These are phyloP conservation scores for Amiota mariae DNA, from an alignment of 2,888 invertebrate species.

Conservation along the genomic window DNA sequence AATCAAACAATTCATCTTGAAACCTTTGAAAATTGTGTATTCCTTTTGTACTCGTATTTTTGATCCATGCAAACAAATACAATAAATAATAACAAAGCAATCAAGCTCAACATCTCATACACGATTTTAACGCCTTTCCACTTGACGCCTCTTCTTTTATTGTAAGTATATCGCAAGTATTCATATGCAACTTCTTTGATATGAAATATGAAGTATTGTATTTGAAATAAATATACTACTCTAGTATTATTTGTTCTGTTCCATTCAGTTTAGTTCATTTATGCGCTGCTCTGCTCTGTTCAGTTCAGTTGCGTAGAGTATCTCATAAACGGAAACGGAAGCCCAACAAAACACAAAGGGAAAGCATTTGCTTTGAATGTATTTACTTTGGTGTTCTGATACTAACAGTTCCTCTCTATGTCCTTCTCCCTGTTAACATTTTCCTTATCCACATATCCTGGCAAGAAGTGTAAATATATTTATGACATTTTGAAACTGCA, in stretches of 20 bases:
- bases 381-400: slow-evolving; percentile 17
- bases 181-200: not conserved
- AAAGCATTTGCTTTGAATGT: slow-evolving; percentile 20
- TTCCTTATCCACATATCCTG: not conserved
- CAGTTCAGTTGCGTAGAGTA: not conserved
- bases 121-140: not conserved
- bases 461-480: slow-evolving; percentile 7
- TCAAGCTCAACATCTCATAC: not conserved
- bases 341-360: not conserved
- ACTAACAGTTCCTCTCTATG: not conserved
- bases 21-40: no score
- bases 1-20: no score
- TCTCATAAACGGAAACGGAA: slow-evolving; percentile 27
- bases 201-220: slow-evolving; percentile 24
- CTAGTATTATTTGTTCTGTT: no score
- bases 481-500: not conserved
- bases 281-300: no score
- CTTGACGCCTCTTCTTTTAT: not conserved
- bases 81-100: not conserved
- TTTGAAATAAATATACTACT: not conserved
- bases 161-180: not conserved
- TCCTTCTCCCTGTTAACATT: not conserved
- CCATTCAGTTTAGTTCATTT: no score
- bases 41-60: no score
- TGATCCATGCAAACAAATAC: slow-evolving; percentile 1